These are phyloP conservation scores for Diadumene lineata DNA, from an alignment of 92 coral and sea anemone genomes.

Conservation along the genomic window DNA sequence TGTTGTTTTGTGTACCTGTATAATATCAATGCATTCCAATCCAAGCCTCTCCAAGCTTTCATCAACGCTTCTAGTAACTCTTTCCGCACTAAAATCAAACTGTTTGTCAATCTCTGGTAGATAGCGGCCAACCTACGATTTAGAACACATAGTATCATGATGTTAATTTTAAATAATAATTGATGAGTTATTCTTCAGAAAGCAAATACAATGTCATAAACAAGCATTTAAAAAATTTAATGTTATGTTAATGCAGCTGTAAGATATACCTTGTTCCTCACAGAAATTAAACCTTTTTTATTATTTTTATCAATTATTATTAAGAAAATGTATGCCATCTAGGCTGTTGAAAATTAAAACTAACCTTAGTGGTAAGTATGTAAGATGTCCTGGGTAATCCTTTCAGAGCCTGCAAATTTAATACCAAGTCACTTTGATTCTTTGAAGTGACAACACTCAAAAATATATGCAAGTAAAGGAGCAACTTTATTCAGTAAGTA, in stretches of 20 bases:
- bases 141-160: background rate
- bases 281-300: too few species aligned
- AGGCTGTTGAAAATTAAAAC: background rate
- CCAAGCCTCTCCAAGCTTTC: conserved; percentile 92
- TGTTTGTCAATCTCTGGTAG: conserved; percentile 81
- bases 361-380: conserved; percentile 86
- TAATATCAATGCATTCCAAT: conserved; percentile 75
- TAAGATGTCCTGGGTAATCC: conserved; percentile 82
- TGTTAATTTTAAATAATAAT: too few species aligned
- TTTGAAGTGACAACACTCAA: too few species aligned
- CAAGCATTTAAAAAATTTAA: too few species aligned
- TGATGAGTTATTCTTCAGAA: too few species aligned
- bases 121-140: conserved; percentile 83
- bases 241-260: too few species aligned
- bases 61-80: conserved; percentile 85
- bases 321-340: too few species aligned
- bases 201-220: too few species aligned
- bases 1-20: too few species aligned
- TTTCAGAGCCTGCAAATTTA: conserved; percentile 62
- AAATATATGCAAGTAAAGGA: too few species aligned
- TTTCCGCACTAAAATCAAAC: conserved; percentile 93
- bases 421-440: background rate
- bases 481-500: too few species aligned
- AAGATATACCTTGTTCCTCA: too few species aligned
- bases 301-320: background rate